These are phyloP conservation scores for Platycnemis pennipes DNA, from an alignment of 2,888 invertebrate species.

Conservation along the genomic window DNA sequence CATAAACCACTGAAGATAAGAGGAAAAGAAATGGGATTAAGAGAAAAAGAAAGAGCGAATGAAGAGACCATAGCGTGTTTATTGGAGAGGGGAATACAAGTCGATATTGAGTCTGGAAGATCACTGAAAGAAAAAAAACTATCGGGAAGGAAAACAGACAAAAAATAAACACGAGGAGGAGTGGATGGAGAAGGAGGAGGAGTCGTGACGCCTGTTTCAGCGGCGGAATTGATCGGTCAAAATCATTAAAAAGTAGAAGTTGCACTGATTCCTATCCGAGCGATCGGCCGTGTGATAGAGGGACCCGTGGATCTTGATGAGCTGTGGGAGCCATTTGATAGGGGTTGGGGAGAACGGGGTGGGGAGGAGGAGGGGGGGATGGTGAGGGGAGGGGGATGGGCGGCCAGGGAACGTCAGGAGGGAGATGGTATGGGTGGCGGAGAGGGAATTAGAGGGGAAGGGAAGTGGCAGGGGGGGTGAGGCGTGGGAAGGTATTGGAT, in stretches of 20 bases:
- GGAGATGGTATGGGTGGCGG: no score
- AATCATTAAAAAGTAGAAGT: constrained; percentile 62
- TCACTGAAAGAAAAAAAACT: background rate
- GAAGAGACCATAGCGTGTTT: background rate
- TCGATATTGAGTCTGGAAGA: background rate
- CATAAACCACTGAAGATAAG: no score
- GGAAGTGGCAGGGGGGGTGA: background rate
- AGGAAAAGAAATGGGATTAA: no score
- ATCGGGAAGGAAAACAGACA: background rate
- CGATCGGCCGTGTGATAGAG: constrained; percentile 30
- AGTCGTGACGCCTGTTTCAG: constrained; percentile 11
- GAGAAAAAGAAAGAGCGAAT: no score
- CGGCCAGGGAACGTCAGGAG: background rate
- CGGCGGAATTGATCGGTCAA: constrained; percentile 52
- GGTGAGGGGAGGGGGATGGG: background rate
- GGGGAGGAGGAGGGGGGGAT: background rate
- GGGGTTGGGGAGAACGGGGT: background rate
- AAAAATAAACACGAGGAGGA: background rate
- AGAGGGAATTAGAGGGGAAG: background rate
- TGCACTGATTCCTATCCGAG: constrained; percentile 38
- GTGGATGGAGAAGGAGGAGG: background rate
- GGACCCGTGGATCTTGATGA: background rate
- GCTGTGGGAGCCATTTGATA: background rate
- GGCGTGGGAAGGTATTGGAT: background rate
- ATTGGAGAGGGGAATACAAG: background rate